Evolutionary conservation across 1,140 invertebrate genomes (phyloP).

Genomic region (Octopus sinensis): DNA sequence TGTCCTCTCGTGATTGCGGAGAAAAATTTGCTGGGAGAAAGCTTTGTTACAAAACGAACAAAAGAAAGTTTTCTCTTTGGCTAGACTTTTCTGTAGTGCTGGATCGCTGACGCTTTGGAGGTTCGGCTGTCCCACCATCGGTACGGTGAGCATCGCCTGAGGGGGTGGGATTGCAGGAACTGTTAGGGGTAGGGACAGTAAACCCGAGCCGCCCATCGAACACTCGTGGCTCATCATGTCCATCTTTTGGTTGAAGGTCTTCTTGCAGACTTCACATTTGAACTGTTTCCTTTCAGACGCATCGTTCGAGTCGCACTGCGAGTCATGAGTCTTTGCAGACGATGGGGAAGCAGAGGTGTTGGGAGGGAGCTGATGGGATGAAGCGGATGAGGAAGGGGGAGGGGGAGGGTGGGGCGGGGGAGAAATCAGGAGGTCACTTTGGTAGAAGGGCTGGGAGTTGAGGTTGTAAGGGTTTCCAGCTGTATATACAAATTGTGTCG

Average conservation of each 20-base stretch:
- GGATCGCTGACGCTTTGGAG: too few species aligned
- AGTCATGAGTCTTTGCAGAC: too few species aligned
- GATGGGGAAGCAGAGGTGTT: too few species aligned
- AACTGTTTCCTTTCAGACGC: not conserved
- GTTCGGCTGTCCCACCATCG: too few species aligned
- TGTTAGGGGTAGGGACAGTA: not conserved
- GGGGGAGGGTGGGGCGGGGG: too few species aligned
- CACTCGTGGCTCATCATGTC: not conserved
- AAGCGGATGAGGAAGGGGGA: too few species aligned
- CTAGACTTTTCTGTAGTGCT: not conserved
- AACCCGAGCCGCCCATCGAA: not conserved
- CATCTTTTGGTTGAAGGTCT: not conserved
- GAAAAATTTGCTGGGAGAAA: not conserved
- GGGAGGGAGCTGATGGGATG: too few species aligned
- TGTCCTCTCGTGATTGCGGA: conserved; percentile 69
- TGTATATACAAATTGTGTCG: not conserved
- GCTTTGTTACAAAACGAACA: conserved; percentile 1
- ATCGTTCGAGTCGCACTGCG: not conserved
- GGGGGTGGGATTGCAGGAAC: not conserved
- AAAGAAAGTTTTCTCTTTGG: conserved; percentile 6
- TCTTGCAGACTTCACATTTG: not conserved
- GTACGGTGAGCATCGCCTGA: not conserved
- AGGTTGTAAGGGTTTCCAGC: not conserved
- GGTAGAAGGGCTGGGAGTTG: not conserved
- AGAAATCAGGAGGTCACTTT: too few species aligned